Percentiles rank a stretch among this genome's conserved stretches.
phyloP scores from a whole-genome alignment of 2,888 invertebrate genomes.

The Hydriomena furcata region DNA sequence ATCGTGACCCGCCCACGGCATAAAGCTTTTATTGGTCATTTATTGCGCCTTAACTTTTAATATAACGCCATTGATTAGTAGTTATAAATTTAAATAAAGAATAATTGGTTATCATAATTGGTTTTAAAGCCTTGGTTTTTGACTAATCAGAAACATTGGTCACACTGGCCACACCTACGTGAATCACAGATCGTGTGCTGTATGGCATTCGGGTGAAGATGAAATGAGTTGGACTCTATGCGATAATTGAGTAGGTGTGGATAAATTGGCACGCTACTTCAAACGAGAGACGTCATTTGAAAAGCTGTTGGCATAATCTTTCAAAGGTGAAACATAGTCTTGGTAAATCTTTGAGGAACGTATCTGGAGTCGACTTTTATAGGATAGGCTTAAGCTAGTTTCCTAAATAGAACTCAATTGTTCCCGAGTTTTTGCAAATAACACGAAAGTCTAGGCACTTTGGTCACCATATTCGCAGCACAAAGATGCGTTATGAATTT shows the following conservation, averaged over 20 bases:
- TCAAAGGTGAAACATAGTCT: not conserved
- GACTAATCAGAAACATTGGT: conserved; percentile 17
- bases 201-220: conserved; percentile 14
- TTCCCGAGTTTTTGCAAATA: too few relatives aligned
- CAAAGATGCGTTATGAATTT: too few relatives aligned
- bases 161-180: conserved; percentile 22
- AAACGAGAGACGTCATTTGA: not conserved
- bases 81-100: conserved; percentile 24
- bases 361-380: too few relatives aligned
- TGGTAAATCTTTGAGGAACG: too few relatives aligned
- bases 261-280: conserved; percentile 7
- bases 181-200: conserved; percentile 8
- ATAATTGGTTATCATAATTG: conserved; percentile 24
- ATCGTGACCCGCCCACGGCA: conserved; percentile 23
- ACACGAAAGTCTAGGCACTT: too few relatives aligned
- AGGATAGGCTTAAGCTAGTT: too few relatives aligned
- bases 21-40: conserved; percentile 32
- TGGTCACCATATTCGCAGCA: too few relatives aligned
- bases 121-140: conserved; percentile 14
- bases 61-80: conserved; percentile 28
- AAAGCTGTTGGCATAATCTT: not conserved
- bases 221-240: conserved; percentile 7
- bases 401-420: too few relatives aligned
- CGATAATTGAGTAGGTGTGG: conserved; percentile 23
- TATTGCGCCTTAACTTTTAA: conserved; percentile 30